Percentiles rank a stretch among this genome's conserved stretches.
Conservation (phyloP, 1,140 invertebrate species). For the Lerema accius region DNA sequence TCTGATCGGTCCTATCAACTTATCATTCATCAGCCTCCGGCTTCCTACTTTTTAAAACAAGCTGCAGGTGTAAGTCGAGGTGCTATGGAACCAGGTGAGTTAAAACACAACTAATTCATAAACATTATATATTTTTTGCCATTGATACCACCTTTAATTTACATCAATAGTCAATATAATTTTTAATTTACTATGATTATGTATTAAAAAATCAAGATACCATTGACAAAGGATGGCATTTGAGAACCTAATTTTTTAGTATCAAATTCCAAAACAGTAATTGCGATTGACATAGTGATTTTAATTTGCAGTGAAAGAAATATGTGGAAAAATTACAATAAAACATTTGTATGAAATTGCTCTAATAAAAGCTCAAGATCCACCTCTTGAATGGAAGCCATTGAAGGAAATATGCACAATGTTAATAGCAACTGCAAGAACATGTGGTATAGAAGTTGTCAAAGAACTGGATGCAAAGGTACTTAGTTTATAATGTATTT, state of each 20-base stretch:
- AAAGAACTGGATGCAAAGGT: slow-evolving; percentile 88
- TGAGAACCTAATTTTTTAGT: too few relatives aligned
- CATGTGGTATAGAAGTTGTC: slow-evolving; percentile 94
- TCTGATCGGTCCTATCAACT: slow-evolving; percentile 94
- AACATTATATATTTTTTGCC: too few relatives aligned
- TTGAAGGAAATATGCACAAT: slow-evolving; percentile 91
- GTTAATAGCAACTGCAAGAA: slow-evolving; percentile 89
- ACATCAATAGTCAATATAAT: too few relatives aligned
- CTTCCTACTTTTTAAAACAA: slow-evolving; percentile 95
- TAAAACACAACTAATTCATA: too few relatives aligned
- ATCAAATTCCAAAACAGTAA: too few relatives aligned
- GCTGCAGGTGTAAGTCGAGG: slow-evolving; percentile 95
- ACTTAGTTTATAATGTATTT: too few relatives aligned
- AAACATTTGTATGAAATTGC: slow-evolving; percentile 99
- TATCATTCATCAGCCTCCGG: slow-evolving; percentile 92
- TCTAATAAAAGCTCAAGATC: slow-evolving; percentile 95
- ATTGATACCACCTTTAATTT: too few relatives aligned
- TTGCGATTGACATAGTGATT: too few relatives aligned
- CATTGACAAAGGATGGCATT: too few relatives aligned
- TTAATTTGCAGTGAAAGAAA: slow-evolving; percentile 87
- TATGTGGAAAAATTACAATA: slow-evolving; percentile 94
- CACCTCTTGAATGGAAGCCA: slow-evolving; percentile 81
- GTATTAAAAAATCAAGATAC: too few relatives aligned
- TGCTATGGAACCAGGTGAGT: slow-evolving; percentile 89
- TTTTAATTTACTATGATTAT: too few relatives aligned